These are phyloP conservation scores for Drosophila chauvacae DNA, from an alignment of 1,140 invertebrate species.

Conservation along the genomic window DNA sequence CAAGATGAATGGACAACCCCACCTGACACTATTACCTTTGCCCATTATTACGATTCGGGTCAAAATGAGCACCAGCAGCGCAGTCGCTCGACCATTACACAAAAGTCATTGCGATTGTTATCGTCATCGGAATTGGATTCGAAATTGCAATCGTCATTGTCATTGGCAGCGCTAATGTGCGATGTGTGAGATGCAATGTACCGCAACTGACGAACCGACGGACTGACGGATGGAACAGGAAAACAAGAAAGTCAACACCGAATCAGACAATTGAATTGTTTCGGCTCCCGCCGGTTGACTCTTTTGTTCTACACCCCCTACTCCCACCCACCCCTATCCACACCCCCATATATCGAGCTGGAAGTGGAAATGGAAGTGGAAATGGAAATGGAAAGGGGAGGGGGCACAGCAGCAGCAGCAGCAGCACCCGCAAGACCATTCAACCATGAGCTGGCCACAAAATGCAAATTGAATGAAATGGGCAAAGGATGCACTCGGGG, in stretches of 20 bases:
- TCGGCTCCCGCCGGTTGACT: slow-evolving; percentile 46
- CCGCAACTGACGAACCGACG: slow-evolving; percentile 41
- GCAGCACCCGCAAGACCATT: slow-evolving; percentile 68
- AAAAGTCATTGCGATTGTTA: slow-evolving; percentile 12
- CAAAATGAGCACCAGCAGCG: slow-evolving; percentile 9
- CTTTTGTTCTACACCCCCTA: slow-evolving; percentile 24
- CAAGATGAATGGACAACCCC: not conserved
- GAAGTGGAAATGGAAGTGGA: slow-evolving; percentile 10
- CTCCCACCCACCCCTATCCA: not conserved
- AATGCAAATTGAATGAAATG: slow-evolving; percentile 82
- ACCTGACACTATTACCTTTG: not conserved
- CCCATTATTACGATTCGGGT: not conserved
- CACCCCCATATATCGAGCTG: slow-evolving; percentile 3
- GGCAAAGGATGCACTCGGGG: slow-evolving; percentile 60
- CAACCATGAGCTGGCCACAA: slow-evolving; percentile 63
- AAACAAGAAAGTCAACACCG: slow-evolving; percentile 63
- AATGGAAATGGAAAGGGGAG: not conserved
- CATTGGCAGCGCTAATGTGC: slow-evolving; percentile 72
- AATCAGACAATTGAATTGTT: slow-evolving; percentile 83
- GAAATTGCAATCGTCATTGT: slow-evolving; percentile 42
- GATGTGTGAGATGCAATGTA: slow-evolving; percentile 83
- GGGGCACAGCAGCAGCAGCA: not conserved
- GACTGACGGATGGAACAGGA: slow-evolving; percentile 41
- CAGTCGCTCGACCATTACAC: slow-evolving; percentile 18
- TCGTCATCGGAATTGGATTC: slow-evolving; percentile 33